A percentile compares a stretch with the other conserved stretches of the same genome.
Evolutionary conservation across 2,113 vertebrate genomes (phyloP).

Genomic region (Zosterops pallidus): DNA sequence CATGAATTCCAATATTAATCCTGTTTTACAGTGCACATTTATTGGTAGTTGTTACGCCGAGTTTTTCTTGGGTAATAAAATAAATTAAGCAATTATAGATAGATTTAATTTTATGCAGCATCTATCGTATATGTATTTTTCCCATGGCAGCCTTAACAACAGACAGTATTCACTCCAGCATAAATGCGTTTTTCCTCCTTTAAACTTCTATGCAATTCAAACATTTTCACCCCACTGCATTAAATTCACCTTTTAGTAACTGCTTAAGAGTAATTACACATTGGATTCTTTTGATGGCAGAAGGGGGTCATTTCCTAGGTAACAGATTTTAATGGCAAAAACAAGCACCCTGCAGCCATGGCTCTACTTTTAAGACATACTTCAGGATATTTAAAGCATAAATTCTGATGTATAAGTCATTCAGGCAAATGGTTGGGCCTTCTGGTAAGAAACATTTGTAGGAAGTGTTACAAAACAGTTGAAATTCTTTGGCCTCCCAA

Average conservation of each 20-base stretch:
- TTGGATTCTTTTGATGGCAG: neutral
- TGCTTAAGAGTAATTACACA: neutral
- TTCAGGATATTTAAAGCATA: conserved; percentile 13
- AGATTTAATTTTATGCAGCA: neutral
- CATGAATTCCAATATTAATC: neutral
- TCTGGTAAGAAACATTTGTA: neutral
- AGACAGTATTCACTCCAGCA: neutral
- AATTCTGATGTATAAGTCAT: neutral
- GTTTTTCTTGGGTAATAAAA: neutral
- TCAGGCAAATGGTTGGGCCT: neutral
- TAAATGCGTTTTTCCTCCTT: neutral
- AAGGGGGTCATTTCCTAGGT: conserved; percentile 53
- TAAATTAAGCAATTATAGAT: neutral
- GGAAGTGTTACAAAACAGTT: neutral
- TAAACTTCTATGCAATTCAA: neutral
- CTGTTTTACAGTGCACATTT: neutral
- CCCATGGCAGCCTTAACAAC: neutral
- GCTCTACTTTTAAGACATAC: neutral
- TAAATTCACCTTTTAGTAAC: conserved; percentile 29
- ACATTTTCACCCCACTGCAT: neutral
- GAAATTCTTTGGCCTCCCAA: neutral
- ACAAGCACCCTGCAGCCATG: neutral
- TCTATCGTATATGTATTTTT: neutral
- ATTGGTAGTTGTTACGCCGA: neutral
- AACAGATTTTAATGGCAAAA: conserved; percentile 32